Evolutionary conservation across 37 sponge, comb jelly and placozoan species (phyloP), one percentile per base, ranked within the genome.

Genomic region (Trichoplax adhaerens): DNA sequence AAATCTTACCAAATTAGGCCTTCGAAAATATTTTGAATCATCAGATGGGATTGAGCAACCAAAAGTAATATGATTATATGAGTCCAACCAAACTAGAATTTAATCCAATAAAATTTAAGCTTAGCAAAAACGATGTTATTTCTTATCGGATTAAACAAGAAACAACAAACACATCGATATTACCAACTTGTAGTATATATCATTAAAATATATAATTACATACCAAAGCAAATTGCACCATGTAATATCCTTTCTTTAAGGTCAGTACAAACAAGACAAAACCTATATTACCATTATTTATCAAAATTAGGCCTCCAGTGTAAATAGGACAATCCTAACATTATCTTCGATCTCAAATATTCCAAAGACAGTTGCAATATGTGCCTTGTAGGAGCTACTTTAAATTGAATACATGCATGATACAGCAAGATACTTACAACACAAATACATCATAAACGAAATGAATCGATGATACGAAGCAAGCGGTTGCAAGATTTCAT

Each of bases 181-280:
- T 52, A 65, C 50, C 6, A 65, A 65, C 67, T 5, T 5, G 49
- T 51, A 5, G 6, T 65, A 52, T 4, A 52, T 65, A 50, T 52
- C 49, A 52, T 5, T 52, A 5, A 65, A 65, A 29, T 29, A 29
- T 29, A 29, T 29, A 29, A 29, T 29, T 1, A 56, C 79, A 71
- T 58, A 87, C 88, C 72, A 90, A 77, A 48, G 77, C 68, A 76
- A 91, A 91, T 79, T 91, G 93, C 1, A 77, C 80, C 66, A 65
- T 69, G 77, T 91, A 91, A 58, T 58, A 76, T 50, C 74, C 93
- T 69, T 82, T 88, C 79, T 91, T 78, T 1, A 91, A 79, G 1
- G 89, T 88, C 66, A 88, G 74, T 52, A 91, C 93, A 77, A 91
- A 91, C 72, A 87, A 48, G 10, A 91, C 82, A 77, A 91, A 87